Evolutionary conservation across 2,888 invertebrate species (phyloP).

Genomic region (Rhagonycha fulva): DNA sequence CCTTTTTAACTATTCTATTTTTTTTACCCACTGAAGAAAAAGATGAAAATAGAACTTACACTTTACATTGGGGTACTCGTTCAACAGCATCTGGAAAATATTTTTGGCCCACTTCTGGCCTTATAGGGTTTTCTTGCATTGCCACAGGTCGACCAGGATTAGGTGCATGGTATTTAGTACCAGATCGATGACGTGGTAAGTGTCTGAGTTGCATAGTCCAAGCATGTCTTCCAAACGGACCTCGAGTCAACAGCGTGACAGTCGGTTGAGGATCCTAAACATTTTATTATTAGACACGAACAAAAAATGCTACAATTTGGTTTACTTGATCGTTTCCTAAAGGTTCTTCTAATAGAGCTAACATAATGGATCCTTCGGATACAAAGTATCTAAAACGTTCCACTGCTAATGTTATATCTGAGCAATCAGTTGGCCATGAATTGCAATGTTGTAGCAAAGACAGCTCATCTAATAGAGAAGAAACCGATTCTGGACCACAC

Average conservation of each 20-base stretch:
- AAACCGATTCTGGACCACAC: slow-evolving; percentile 81
- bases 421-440: slow-evolving; percentile 59
- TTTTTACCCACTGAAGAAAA: too few relatives aligned
- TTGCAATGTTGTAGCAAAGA: slow-evolving; percentile 78
- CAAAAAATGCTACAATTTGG: neutral
- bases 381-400: slow-evolving; percentile 86
- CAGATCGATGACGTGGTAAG: slow-evolving; percentile 80
- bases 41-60: slow-evolving; percentile 62
- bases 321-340: slow-evolving; percentile 67
- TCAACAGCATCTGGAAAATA: slow-evolving; percentile 83
- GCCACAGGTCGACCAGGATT: slow-evolving; percentile 76
- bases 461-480: slow-evolving; percentile 87
- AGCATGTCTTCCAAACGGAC: slow-evolving; percentile 92
- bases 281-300: neutral
- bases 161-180: slow-evolving; percentile 65
- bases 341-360: slow-evolving; percentile 90
- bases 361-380: slow-evolving; percentile 85
- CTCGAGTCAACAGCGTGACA: slow-evolving; percentile 84
- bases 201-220: slow-evolving; percentile 92
- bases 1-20: too few relatives aligned
- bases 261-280: slow-evolving; percentile 91
- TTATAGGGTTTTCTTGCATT: slow-evolving; percentile 70
- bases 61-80: slow-evolving; percentile 77
- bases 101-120: slow-evolving; percentile 71
- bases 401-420: slow-evolving; percentile 64